Evolutionary conservation across 2,797 vertebrate species (phyloP), one percentile per base, ranked within the genome.

Genomic region (Mus minutoides): DNA sequence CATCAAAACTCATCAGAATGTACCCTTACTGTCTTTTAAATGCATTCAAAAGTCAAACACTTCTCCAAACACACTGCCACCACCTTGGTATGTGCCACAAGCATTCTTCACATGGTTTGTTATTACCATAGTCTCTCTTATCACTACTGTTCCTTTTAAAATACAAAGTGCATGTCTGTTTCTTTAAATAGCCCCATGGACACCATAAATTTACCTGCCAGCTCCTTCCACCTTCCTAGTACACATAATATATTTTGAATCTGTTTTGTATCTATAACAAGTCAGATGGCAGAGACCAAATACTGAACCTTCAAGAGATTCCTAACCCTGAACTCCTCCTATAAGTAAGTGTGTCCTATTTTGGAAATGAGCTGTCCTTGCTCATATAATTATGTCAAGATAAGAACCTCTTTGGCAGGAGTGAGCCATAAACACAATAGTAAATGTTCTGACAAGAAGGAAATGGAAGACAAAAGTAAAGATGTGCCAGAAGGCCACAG

Each of bases 101-200:
- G 37, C 73, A 75, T 58, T 88, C 76, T 76, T 88, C 67, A 64
- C 40, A 16, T 22, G 49, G 43, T 80, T 79, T 79, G 83, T 79
- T 78, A 83, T n/a, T n/a, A 78, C 16, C 5, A n/a, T 3, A 75
- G 62, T 12, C 34, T 78, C 60, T 80, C 79, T 58, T 37, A 75
- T 46, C n/a, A 54, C 88, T 60, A 90, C 31, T 76, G 29, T 69
- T 34, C 13, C 84, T 80, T 89, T 92, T 52, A 77, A 92, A 96
- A 90, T 85, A 69, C 73, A 91, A 92, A 85, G 71, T 89, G 49
- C 22, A 76, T 69, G n/a, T 62, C 64, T n/a, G 54, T 11, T 26
- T 22, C 14, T 60, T 73, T 78, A 64, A 78, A 21, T n/a, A 19
- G 43, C 75, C 43, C 75, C 49, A 34, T 13, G 24, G 24, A 11